Percentiles rank a stretch among this genome's conserved stretches.
phyloP scores from a whole-genome alignment of 2,113 vertebrate species.

The Paraplagusia blochii region DNA sequence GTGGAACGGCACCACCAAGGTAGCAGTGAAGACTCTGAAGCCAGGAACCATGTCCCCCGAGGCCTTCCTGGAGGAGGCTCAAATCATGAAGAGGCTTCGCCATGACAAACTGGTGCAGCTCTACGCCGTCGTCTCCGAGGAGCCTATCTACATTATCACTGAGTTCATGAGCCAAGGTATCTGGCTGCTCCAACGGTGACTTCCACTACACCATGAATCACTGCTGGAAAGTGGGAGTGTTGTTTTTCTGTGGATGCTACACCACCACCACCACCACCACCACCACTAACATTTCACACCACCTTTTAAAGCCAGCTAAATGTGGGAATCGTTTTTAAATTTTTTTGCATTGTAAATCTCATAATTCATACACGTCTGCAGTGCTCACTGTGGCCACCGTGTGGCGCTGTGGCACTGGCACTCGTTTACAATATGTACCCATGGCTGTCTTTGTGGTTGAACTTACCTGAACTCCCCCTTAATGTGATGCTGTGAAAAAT shows the following conservation, averaged over 20 bases:
- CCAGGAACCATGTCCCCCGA: slow-evolving; percentile 96
- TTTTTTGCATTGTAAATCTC: too few species aligned
- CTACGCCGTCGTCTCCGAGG: slow-evolving; percentile 94
- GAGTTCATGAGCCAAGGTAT: slow-evolving; percentile 96
- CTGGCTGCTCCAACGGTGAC: slow-evolving; percentile 27
- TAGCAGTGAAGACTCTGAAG: slow-evolving; percentile 96
- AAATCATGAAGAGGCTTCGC: slow-evolving; percentile 96
- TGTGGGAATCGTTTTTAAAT: too few species aligned
- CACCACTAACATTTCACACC: too few species aligned
- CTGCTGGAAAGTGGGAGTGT: slow-evolving; percentile 3
- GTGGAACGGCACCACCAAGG: slow-evolving; percentile 95
- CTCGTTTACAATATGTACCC: too few species aligned
- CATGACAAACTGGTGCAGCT: slow-evolving; percentile 98
- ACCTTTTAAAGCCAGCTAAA: too few species aligned
- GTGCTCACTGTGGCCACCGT: too few species aligned
- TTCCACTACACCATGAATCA: slow-evolving; percentile 10
- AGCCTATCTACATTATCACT: slow-evolving; percentile 97
- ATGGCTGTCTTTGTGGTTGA: too few species aligned
- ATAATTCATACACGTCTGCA: too few species aligned
- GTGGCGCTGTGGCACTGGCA: too few species aligned
- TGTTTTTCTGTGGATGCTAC: not conserved
- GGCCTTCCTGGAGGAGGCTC: slow-evolving; percentile 96
- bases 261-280: too few species aligned
- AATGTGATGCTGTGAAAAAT: too few species aligned
- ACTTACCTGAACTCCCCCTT: too few species aligned